Conservation (phyloP, 2,888 invertebrate genomes). For the Melinaea marsaeus region DNA sequence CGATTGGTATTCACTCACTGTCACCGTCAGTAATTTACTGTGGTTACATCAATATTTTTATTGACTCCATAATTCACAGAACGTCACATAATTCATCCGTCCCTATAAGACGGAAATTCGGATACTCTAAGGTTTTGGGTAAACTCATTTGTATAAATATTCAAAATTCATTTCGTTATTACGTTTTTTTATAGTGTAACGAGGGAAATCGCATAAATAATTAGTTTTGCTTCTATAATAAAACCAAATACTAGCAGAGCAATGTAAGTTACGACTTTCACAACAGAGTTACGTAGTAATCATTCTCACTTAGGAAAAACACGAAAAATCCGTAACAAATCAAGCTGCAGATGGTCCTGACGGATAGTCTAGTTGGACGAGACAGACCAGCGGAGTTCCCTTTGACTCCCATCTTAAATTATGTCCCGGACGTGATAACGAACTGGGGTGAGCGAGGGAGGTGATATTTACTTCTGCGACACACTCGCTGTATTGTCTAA, state of each 20-base stretch:
- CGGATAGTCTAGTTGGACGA: slow-evolving; percentile 30
- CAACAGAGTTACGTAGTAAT: slow-evolving; percentile 11
- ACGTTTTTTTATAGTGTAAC: too few species aligned
- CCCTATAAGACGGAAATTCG: slow-evolving; percentile 23
- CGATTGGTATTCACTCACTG: slow-evolving; percentile 38
- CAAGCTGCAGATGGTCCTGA: slow-evolving; percentile 39
- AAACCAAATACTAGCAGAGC: background rate
- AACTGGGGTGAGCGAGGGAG: slow-evolving; percentile 32
- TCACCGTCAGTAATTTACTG: slow-evolving; percentile 36
- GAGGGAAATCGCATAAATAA: too few species aligned
- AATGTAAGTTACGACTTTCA: background rate
- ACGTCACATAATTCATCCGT: slow-evolving; percentile 48
- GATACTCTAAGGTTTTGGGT: slow-evolving; percentile 28
- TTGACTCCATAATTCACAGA: slow-evolving; percentile 44
- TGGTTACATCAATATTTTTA: slow-evolving; percentile 46
- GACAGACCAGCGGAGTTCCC: slow-evolving; percentile 38
- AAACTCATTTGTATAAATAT: slow-evolving; percentile 29
- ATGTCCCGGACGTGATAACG: slow-evolving; percentile 74
- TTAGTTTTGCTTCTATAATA: too few species aligned
- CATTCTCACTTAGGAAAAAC: slow-evolving; percentile 24
- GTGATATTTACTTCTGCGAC: slow-evolving; percentile 53
- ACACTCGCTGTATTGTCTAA: slow-evolving; percentile 47
- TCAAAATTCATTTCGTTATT: slow-evolving; percentile 11
- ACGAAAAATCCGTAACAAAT: slow-evolving; percentile 35
- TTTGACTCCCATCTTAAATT: slow-evolving; percentile 63